Evolutionary conservation across 2,888 invertebrate species (phyloP), one percentile per base, ranked within the genome.

Genomic region (Allophyes oxyacanthae): DNA sequence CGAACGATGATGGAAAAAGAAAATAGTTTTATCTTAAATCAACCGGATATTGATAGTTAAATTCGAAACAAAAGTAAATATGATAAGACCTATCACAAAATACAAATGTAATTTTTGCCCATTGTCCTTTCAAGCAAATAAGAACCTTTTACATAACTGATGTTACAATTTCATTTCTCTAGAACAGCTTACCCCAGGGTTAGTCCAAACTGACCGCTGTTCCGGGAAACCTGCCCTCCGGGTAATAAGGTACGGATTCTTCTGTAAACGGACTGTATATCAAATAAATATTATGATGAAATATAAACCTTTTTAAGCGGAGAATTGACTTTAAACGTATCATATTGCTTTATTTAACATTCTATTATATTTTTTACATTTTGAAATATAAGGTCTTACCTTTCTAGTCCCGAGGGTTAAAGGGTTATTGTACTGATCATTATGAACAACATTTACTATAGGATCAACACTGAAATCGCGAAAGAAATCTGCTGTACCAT

Each of bases 101-200:
- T n/a, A n/a, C n/a, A n/a, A n/a, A n/a, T n/a, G n/a, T n/a, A n/a
- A n/a, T n/a, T n/a, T n/a, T n/a, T n/a, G n/a, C n/a, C n/a, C n/a
- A n/a, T n/a, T n/a, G n/a, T n/a, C n/a, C n/a, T 11, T 41, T 36
- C 61, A 51, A 60, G 38, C 40, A 51, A 48, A 37, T 25, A 41
- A 44, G 34, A 52, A 28, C 55, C 15, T 61, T 61, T 41, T 38
- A 38, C 30, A 37, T 54, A 61, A 48, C 57, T 56, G 43, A 30
- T 30, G 38, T 43, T 30, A 58, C 51, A 57, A 58, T 58, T 52
- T 51, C 51, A 67, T 67, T 63, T 42, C 38, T 49, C 34, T 25
- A 36, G 46, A 49, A 66, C 44, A 54, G 20, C 20, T 20, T 20
- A 2, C 20, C 20, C 20, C 11, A 7, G 43, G 48, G 34, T 5